Base-by-base conservation (phyloP, 2,113 vertebrate genomes). In the Lipophrys pholis region DNA sequence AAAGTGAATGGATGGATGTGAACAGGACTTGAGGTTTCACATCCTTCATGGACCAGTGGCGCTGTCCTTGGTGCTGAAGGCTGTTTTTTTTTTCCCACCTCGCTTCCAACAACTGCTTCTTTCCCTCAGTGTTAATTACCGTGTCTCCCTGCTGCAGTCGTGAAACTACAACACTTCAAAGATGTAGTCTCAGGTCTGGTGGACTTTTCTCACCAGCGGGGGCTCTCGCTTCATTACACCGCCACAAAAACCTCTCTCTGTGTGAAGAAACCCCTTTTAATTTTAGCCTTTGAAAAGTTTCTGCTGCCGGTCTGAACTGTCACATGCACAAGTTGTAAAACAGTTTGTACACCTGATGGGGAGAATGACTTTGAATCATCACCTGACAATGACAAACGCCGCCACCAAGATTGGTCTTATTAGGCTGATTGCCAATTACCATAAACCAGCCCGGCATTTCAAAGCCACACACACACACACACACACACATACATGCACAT, bases 41-140 rank as follows among this genome's bases (percentile, higher is more conserved):
- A 41, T 53, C 30, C 53, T 49, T 54, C 62, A 7, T 17, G n/a
- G 39, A 21, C 15, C 55, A 0, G n/a, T 0, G 55, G 42, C 8
- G 61, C 86, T 88, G 59, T 84, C 82, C 80, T 1, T 81, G 84
- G 80, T 85, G 67, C 82, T 85, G 84, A 80, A 78, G 12, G 21
- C 35, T 0, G 14, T 21, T 59, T 41, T 1, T 15, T 12, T 11
- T 12, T n/a, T 59, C 60, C 50, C 1, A 39, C 46, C 60, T 11
- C 30, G 39, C 41, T 17, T 46, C 7, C 2, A 38, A 15, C 35
- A 21, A 46, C 58, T 17, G 45, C 30, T 17, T 40, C 41, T 8
- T 8, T 15, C 10, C 42, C 21, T 21, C 41, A 6, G 17, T 12
- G 30, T 65, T 36, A 6, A 11, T 43, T 54, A 53, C 21, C 21